These are phyloP conservation scores for Mormyrus lacerda DNA, from an alignment of 2,113 vertebrate species.

Conservation along the genomic window DNA sequence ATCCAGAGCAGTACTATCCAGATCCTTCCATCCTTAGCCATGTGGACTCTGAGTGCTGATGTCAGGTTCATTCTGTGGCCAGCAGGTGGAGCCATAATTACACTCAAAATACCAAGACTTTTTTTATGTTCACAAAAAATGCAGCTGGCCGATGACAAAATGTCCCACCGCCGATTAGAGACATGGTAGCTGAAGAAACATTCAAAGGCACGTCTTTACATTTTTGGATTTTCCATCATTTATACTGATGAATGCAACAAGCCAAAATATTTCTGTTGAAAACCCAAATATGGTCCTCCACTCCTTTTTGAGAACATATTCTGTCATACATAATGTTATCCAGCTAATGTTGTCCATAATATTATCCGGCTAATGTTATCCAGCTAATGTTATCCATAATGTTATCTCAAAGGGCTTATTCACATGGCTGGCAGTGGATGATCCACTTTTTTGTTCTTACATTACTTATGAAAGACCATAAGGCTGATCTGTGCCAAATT, in stretches of 20 bases:
- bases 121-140: background rate
- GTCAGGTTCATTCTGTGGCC: background rate
- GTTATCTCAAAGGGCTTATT: background rate
- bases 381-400: too few species aligned
- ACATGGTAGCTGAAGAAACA: background rate
- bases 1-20: background rate
- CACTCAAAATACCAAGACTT: background rate
- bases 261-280: background rate
- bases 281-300: background rate
- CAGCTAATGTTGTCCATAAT: too few species aligned
- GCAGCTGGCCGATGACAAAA: background rate
- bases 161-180: background rate
- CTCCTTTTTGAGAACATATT: background rate
- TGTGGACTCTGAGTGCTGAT: background rate
- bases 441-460: background rate
- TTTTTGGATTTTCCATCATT: background rate
- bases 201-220: background rate
- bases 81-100: background rate
- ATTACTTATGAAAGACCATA: background rate
- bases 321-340: background rate
- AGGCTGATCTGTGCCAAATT: background rate
- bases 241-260: background rate
- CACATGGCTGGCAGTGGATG: background rate
- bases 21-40: background rate
- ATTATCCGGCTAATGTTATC: too few species aligned